Base-by-base conservation (phyloP, 2,797 vertebrate species). In the Catharus ustulatus region DNA sequence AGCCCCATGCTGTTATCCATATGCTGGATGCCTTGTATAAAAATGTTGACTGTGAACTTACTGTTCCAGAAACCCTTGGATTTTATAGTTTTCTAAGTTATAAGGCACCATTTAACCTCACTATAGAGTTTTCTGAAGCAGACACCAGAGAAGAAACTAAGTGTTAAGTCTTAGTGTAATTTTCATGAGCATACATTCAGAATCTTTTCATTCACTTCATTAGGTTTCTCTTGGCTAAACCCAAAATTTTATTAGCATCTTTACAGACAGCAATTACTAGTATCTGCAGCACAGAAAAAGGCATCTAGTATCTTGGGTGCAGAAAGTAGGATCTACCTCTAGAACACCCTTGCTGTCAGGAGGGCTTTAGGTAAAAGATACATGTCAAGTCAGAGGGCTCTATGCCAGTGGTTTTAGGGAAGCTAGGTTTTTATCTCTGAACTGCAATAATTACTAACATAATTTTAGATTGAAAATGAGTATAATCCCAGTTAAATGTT, bases 1-100 rank as follows among this genome's bases (percentile, higher is more conserved):
- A 93, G 51, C 55, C 88, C 30, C 93, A 78, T 61, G 59, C 86
- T 97, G 94, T 69, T 84, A 78, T 21, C 84, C 91, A 71, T 95
- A 92, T 97, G 93, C 63, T 94, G 84, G 46, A 68, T 94, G 66
- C 46, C 22, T 80, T 89, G 23, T 1, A 52, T 85, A 87, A 87
- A 74, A 86, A 30, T 36, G 29, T 36, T 86, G 79, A 63, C 40
- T 82, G 79, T 16, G 32, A 91, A 84, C 59, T 58, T 82, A 92
- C 19, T 85, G 73, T 87, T 94, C 54, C 81, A 91, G 78, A 48
- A 74, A 61, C 40, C 45, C 84, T 68, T 14, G n/a, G 29, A 84
- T 89, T 94, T 89, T 68, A 55, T 23, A 26, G 30, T 79, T 71
- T 77, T 55, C 61, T 68, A 63, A 77, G 16, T n/a, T 42, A 2